phyloP scores from a whole-genome alignment of 2,797 vertebrate species.

The Trematomus bernacchii region DNA sequence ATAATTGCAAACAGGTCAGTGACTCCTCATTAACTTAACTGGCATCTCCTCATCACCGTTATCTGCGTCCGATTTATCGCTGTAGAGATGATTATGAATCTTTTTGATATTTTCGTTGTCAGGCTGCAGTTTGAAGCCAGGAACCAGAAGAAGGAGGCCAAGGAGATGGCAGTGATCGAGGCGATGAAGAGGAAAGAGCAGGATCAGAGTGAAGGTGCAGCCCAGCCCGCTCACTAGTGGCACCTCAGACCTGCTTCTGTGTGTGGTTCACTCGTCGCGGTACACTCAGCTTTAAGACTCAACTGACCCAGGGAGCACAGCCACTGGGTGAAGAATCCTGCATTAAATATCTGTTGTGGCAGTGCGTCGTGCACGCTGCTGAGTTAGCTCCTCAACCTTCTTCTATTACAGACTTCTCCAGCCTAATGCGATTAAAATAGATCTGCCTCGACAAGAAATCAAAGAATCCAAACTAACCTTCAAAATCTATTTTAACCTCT shows the following conservation, averaged over 20 bases:
- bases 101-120: constrained; percentile 17
- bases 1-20: constrained; percentile 95
- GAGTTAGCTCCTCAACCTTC: constrained; percentile 22
- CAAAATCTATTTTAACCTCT: constrained; percentile 28
- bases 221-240: constrained; percentile 49
- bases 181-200: constrained; percentile 85
- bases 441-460: constrained; percentile 31
- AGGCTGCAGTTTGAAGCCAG: constrained; percentile 96
- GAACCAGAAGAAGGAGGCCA: constrained; percentile 98
- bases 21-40: neutral
- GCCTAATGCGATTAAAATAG: constrained; percentile 19
- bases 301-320: constrained; percentile 11
- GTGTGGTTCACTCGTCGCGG: constrained; percentile 20
- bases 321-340: constrained; percentile 17
- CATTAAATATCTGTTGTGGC: constrained; percentile 21
- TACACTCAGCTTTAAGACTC: constrained; percentile 51
- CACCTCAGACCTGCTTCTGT: constrained; percentile 7
- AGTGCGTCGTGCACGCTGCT: constrained; percentile 1
- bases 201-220: constrained; percentile 57
- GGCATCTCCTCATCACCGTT: neutral
- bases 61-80: neutral
- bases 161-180: constrained; percentile 93
- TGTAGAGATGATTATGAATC: neutral
- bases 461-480: constrained; percentile 18
- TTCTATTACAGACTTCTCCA: constrained; percentile 13